Conservation (phyloP, 2,797 vertebrate genomes). For the Phataginus tetradactyla region DNA sequence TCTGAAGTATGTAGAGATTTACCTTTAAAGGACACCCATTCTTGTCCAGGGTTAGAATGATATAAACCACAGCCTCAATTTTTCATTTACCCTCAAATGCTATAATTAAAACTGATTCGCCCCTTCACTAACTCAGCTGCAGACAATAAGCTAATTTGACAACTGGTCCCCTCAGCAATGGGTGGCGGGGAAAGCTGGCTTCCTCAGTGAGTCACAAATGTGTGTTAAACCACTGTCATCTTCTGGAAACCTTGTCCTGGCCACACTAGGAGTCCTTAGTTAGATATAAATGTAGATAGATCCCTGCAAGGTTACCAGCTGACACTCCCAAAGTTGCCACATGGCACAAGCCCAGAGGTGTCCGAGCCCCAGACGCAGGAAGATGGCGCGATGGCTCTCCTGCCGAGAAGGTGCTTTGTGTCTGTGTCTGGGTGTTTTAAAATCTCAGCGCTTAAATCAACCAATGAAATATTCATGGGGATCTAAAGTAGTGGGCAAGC, state of each 20-base stretch:
- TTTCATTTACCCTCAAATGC: neutral
- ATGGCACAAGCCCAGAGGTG: slow-evolving; percentile 55
- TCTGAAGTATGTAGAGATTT: neutral
- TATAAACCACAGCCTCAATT: neutral
- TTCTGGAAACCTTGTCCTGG: slow-evolving; percentile 74
- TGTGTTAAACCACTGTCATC: slow-evolving; percentile 41
- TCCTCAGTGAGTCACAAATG: slow-evolving; percentile 33
- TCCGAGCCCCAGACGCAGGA: neutral
- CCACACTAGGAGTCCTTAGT: slow-evolving; percentile 9
- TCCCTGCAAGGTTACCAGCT: neutral
- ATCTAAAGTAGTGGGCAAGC: slow-evolving; percentile 84
- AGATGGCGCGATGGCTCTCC: slow-evolving; percentile 16
- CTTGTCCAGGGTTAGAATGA: neutral
- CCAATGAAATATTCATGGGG: slow-evolving; percentile 88
- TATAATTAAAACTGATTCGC: neutral
- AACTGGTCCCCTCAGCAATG: neutral
- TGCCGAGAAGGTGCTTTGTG: slow-evolving; percentile 70
- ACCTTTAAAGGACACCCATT: neutral
- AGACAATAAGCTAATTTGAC: neutral
- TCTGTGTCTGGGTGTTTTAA: slow-evolving; percentile 61
- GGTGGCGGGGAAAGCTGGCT: neutral
- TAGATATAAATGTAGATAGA: slow-evolving; percentile 63
- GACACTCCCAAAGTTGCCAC: slow-evolving; percentile 11
- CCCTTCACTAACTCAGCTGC: neutral
- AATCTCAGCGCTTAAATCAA: slow-evolving; percentile 81